Conservation (phyloP, 1,140 invertebrate species). For the Euwallacea similis region DNA sequence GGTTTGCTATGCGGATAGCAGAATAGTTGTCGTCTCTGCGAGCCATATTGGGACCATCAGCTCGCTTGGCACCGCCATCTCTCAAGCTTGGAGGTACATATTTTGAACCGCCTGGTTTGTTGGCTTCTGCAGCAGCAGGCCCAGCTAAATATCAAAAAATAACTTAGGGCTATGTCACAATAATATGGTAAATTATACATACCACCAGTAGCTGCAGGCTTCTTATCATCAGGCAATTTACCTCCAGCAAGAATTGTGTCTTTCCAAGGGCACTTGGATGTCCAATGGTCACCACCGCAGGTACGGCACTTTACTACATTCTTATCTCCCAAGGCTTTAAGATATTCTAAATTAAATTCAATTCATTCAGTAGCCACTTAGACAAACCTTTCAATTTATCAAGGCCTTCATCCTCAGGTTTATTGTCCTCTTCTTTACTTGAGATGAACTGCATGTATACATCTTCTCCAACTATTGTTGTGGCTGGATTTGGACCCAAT, state of each 20-base stretch:
- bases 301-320: slow-evolving; percentile 90
- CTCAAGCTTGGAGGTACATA: slow-evolving; percentile 87
- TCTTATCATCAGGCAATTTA: slow-evolving; percentile 56
- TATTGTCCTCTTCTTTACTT: slow-evolving; percentile 81
- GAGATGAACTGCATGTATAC: slow-evolving; percentile 93
- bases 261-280: slow-evolving; percentile 95
- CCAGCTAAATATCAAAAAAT: slow-evolving; percentile 18
- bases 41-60: slow-evolving; percentile 71
- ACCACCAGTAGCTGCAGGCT: slow-evolving; percentile 35
- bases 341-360: slow-evolving; percentile 1
- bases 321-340: slow-evolving; percentile 62
- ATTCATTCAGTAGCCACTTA: neutral
- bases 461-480: slow-evolving; percentile 94
- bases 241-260: slow-evolving; percentile 75
- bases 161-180: neutral
- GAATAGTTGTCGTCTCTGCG: slow-evolving; percentile 79
- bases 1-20: slow-evolving; percentile 95
- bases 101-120: slow-evolving; percentile 59
- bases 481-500: slow-evolving; percentile 94
- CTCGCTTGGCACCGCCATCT: slow-evolving; percentile 74
- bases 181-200: neutral
- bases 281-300: slow-evolving; percentile 97
- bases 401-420: slow-evolving; percentile 78
- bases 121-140: slow-evolving; percentile 51
- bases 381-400: slow-evolving; percentile 67